phyloP scores from a whole-genome alignment of 2,888 invertebrate species.

The Noctua janthe region DNA sequence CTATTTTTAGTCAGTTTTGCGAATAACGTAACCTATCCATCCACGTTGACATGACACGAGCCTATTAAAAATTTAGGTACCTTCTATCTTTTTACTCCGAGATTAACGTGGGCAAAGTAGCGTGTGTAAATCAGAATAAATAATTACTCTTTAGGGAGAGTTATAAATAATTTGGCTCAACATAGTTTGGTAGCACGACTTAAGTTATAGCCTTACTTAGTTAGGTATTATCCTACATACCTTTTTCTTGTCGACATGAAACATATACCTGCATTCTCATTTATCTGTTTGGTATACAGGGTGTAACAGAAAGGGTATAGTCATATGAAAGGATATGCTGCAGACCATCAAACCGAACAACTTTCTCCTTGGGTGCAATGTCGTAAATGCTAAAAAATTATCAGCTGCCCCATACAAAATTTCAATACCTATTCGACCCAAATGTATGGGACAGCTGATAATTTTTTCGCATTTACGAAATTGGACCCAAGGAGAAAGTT shows the following conservation, averaged over 20 bases:
- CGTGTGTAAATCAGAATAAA: slow-evolving; percentile 29
- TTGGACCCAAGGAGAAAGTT: too few relatives aligned
- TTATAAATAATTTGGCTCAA: not conserved
- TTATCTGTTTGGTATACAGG: not conserved
- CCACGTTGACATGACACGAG: slow-evolving; percentile 2
- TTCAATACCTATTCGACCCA: too few relatives aligned
- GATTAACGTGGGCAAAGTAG: slow-evolving; percentile 9
- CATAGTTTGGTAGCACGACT: slow-evolving; percentile 10
- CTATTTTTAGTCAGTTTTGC: slow-evolving; percentile 27
- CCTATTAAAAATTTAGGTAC: slow-evolving; percentile 25
- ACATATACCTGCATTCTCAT: not conserved
- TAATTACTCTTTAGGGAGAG: slow-evolving; percentile 14
- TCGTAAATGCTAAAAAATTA: too few relatives aligned
- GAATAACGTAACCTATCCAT: not conserved
- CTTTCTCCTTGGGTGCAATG: too few relatives aligned
- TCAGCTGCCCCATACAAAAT: too few relatives aligned
- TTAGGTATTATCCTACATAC: not conserved
- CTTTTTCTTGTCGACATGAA: not conserved
- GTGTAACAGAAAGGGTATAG: too few relatives aligned
- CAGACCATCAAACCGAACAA: too few relatives aligned
- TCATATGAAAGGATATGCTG: too few relatives aligned
- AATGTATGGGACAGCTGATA: too few relatives aligned
- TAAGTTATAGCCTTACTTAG: not conserved
- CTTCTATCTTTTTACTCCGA: not conserved
- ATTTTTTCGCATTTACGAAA: too few relatives aligned